A percentile compares a stretch with the other conserved stretches of the same genome.
These are phyloP conservation scores for Muntiacus reevesi DNA, from an alignment of 2,113 vertebrate genomes.

Conservation along the genomic window DNA sequence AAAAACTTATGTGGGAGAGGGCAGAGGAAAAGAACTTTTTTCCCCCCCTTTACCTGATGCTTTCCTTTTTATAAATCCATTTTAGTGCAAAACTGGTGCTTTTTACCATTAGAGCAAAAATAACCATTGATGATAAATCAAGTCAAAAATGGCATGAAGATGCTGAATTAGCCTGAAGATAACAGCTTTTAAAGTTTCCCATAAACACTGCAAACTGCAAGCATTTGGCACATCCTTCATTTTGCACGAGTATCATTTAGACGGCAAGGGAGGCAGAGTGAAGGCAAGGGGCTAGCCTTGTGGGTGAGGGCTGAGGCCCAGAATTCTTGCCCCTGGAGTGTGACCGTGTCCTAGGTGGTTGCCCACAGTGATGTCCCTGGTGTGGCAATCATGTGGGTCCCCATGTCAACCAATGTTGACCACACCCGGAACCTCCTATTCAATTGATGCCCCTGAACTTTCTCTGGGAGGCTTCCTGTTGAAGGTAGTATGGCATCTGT, in stretches of 20 bases:
- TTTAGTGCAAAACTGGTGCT: conserved; percentile 50
- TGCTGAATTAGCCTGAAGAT: conserved; percentile 73
- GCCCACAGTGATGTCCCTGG: not conserved
- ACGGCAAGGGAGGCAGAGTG: not conserved
- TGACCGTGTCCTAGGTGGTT: not conserved
- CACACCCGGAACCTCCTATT: not conserved
- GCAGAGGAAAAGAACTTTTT: not conserved
- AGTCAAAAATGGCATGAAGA: conserved; percentile 77
- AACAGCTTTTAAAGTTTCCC: conserved; percentile 66
- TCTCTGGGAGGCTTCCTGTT: not conserved
- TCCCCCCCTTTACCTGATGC: not conserved
- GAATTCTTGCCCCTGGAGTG: not conserved
- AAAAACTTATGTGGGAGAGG: not conserved
- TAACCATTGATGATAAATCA: conserved; percentile 74
- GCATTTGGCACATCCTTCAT: conserved; percentile 55
- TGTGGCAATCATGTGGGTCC: accelerated
- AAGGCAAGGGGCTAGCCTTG: not conserved
- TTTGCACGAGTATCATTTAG: conserved; percentile 44
- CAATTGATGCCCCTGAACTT: not conserved
- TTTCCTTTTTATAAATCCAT: conserved; percentile 45
- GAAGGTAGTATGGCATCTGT: not conserved
- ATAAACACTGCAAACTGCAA: conserved; percentile 51
- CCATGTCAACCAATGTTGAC: not conserved
- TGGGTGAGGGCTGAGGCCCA: too few relatives aligned
- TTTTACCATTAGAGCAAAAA: conserved; percentile 73